A percentile compares a stretch with the other conserved stretches of the same genome.
These are phyloP conservation scores for Liolophura sinensis DNA, from an alignment of 1,140 invertebrate genomes.

Conservation along the genomic window DNA sequence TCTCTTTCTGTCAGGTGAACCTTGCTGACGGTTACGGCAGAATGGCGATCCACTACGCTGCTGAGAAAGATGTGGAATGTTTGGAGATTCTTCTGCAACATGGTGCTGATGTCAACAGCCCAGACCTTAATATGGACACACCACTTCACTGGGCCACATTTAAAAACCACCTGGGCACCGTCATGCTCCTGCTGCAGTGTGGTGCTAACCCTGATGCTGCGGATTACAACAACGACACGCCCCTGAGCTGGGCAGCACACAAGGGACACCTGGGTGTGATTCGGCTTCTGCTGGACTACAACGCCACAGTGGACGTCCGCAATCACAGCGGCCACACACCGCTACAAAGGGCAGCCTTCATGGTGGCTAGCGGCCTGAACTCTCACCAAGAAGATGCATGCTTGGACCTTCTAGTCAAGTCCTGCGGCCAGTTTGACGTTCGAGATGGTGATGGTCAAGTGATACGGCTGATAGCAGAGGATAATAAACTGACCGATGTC, in stretches of 20 bases:
- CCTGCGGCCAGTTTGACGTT: slow-evolving; percentile 46
- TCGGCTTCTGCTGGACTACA: slow-evolving; percentile 74
- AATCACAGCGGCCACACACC: slow-evolving; percentile 41
- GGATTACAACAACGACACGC: slow-evolving; percentile 58
- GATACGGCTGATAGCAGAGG: slow-evolving; percentile 24
- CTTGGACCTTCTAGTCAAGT: slow-evolving; percentile 45
- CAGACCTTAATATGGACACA: slow-evolving; percentile 47
- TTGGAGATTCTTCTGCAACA: slow-evolving; percentile 39
- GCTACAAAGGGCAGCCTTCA: slow-evolving; percentile 31
- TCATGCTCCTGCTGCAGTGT: slow-evolving; percentile 54
- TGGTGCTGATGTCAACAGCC: slow-evolving; percentile 42
- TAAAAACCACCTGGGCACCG: slow-evolving; percentile 49
- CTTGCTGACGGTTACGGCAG: slow-evolving; percentile 50
- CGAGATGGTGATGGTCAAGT: slow-evolving; percentile 33
- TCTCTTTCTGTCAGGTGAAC: slow-evolving; percentile 41
- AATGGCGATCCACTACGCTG: slow-evolving; percentile 53
- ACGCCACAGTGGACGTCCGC: slow-evolving; percentile 61
- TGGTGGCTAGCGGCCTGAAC: slow-evolving; percentile 44
- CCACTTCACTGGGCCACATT: slow-evolving; percentile 56
- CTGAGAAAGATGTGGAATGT: slow-evolving; percentile 42
- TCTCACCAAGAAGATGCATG: slow-evolving; percentile 41
- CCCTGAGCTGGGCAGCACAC: slow-evolving; percentile 81
- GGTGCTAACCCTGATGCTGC: slow-evolving; percentile 57
- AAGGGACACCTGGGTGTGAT: slow-evolving; percentile 88
- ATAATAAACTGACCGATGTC: slow-evolving; percentile 40